Evolutionary conservation across 2,797 vertebrate genomes (phyloP).

Genomic region (Philypnodon macrostomus): DNA sequence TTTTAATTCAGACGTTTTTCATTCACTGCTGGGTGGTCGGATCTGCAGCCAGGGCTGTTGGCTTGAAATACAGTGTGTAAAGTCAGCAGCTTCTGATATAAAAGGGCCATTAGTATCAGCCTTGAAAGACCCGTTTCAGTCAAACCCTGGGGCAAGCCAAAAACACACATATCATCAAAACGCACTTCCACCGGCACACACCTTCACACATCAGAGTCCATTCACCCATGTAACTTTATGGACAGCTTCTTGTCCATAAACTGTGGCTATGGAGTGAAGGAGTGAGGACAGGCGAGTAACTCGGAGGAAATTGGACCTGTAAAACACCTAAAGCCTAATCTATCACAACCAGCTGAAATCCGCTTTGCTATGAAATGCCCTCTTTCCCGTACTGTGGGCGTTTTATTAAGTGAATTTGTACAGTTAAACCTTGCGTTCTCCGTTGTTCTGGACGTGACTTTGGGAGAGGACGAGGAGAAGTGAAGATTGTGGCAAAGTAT

Average conservation of each 20-base stretch:
- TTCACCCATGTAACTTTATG: constrained; percentile 59
- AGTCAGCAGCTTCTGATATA: constrained; percentile 19
- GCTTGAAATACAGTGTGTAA: constrained; percentile 18
- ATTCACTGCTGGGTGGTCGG: background rate
- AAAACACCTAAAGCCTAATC: constrained; percentile 60
- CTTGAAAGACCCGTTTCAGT: constrained; percentile 30
- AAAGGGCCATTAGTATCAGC: constrained; percentile 23
- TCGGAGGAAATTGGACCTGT: constrained; percentile 41
- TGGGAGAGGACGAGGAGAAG: constrained; percentile 5
- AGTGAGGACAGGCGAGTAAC: constrained; percentile 27
- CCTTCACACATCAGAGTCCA: constrained; percentile 18
- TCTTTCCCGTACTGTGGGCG: constrained; percentile 16
- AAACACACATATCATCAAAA: constrained; percentile 28
- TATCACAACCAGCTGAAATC: constrained; percentile 47
- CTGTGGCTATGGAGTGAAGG: constrained; percentile 44
- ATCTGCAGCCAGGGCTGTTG: background rate
- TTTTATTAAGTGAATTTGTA: constrained; percentile 58
- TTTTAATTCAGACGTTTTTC: constrained; percentile 4
- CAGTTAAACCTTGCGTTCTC: constrained; percentile 33
- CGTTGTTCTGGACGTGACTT: constrained; percentile 35
- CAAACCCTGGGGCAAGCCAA: constrained; percentile 15
- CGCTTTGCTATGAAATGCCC: constrained; percentile 40
- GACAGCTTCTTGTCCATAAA: constrained; percentile 59
- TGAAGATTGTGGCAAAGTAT: too few species aligned
- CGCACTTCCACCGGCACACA: constrained; percentile 5